These are phyloP conservation scores for Gandaritis pyraliata DNA, from an alignment of 2,888 invertebrate genomes.

Conservation along the genomic window DNA sequence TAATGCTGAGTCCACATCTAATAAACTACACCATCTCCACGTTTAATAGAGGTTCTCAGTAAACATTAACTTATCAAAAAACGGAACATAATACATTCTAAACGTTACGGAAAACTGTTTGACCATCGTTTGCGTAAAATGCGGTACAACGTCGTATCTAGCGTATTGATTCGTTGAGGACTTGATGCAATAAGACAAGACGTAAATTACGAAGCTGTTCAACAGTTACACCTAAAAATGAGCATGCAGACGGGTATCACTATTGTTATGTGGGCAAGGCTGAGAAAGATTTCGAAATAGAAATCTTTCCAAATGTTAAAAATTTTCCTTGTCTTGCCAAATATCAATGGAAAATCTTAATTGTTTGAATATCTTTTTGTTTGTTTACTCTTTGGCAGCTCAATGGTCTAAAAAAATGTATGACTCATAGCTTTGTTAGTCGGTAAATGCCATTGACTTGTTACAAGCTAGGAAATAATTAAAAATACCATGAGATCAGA, in stretches of 20 bases:
- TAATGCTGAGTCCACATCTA: not conserved
- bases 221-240: not conserved
- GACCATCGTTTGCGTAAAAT: not conserved
- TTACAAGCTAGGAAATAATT: constrained; percentile 1
- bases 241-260: not conserved
- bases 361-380: not conserved
- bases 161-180: too few relatives aligned
- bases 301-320: too few relatives aligned
- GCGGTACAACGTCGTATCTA: not conserved
- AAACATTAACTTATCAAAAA: not conserved
- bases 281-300: not conserved
- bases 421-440: constrained; percentile 26
- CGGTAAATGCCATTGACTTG: constrained; percentile 18
- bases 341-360: constrained; percentile 2
- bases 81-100: not conserved
- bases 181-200: too few relatives aligned
- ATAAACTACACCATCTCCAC: not conserved
- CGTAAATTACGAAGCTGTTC: too few relatives aligned
- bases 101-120: not conserved
- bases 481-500: constrained; percentile 18
- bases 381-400: constrained; percentile 37
- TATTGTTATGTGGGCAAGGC: not conserved
- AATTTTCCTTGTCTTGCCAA: constrained; percentile 6
- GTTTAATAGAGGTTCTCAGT: not conserved
- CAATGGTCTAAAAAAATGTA: constrained; percentile 19